Percentiles rank a stretch among this genome's conserved stretches.
phyloP scores from a whole-genome alignment of 1,140 invertebrate genomes.

The Dinoponera quadriceps region DNA sequence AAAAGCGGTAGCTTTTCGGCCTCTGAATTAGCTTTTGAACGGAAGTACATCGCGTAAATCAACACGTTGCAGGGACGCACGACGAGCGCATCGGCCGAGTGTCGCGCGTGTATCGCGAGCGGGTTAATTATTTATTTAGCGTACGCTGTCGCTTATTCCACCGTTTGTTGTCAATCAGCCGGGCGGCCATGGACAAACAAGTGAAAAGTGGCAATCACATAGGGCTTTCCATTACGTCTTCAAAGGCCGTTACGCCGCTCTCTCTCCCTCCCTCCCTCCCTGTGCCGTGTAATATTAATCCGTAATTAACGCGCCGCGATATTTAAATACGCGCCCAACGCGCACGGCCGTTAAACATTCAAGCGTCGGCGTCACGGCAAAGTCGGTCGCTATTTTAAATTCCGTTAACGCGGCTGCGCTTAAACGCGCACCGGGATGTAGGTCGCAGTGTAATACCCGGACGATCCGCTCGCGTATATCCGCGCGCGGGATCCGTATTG shows the following conservation, averaged over 20 bases:
- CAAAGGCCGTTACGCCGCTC: slow-evolving; percentile 65
- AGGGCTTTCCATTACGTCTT: slow-evolving; percentile 59
- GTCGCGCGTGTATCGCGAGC: slow-evolving; percentile 31
- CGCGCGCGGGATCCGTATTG: slow-evolving; percentile 20
- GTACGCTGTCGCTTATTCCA: slow-evolving; percentile 31
- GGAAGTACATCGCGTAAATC: not conserved
- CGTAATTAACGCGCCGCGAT: slow-evolving; percentile 43
- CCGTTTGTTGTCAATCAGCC: slow-evolving; percentile 60
- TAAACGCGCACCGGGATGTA: slow-evolving; percentile 32
- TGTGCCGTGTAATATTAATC: slow-evolving; percentile 60
- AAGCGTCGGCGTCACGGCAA: slow-evolving; percentile 45
- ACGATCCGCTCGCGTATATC: slow-evolving; percentile 22
- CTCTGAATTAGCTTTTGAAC: slow-evolving; percentile 17
- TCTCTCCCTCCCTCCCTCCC: too few relatives aligned
- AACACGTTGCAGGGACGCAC: slow-evolving; percentile 7
- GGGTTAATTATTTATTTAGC: slow-evolving; percentile 74
- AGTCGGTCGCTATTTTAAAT: slow-evolving; percentile 58
- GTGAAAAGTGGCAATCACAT: slow-evolving; percentile 68
- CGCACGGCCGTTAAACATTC: slow-evolving; percentile 62
- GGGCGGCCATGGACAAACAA: slow-evolving; percentile 61
- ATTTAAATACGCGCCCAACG: slow-evolving; percentile 49
- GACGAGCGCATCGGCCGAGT: not conserved
- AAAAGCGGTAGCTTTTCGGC: not conserved
- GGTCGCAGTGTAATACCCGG: slow-evolving; percentile 48
- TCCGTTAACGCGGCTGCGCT: slow-evolving; percentile 52